Percentiles rank a stretch among this genome's conserved stretches.
phyloP scores from a whole-genome alignment of 2,113 vertebrate genomes.

The human (Homo sapiens) region GRCh38 chr6:41557501-41558000 shows the following conservation, averaged over 20 bases:
- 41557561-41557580: slow-evolving; percentile 41
- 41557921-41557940: background rate
- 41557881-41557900: background rate
- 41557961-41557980: background rate
- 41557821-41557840: slow-evolving; percentile 12
- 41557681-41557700: slow-evolving; percentile 32
- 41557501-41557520: background rate
- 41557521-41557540: background rate
- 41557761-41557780: background rate
- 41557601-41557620: slow-evolving; percentile 54
- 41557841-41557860: background rate
- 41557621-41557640: slow-evolving; percentile 24
- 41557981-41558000: background rate
- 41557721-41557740: background rate
- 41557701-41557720: background rate
- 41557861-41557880: background rate
- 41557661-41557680: slow-evolving; percentile 48
- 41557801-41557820: background rate
- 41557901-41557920: background rate
- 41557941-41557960: background rate
- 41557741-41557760: background rate
- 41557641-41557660: slow-evolving; percentile 40
- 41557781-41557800: background rate
- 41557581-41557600: slow-evolving; percentile 55
- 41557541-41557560: background rate